Evolutionary conservation across 2,797 vertebrate species (phyloP).

Genomic region (Pogonophryne albipinna): DNA sequence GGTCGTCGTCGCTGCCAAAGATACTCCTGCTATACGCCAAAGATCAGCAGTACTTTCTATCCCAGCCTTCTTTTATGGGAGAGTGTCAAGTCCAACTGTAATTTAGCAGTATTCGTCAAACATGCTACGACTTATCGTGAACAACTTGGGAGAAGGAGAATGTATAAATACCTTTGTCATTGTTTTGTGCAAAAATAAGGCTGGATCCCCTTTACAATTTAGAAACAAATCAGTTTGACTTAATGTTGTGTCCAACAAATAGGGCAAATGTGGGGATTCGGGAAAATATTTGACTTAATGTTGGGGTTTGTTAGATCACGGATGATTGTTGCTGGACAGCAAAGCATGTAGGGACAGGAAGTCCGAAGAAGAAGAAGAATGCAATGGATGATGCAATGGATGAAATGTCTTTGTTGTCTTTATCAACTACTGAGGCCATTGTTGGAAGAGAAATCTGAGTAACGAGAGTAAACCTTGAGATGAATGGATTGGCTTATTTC

Average conservation of each 20-base stretch:
- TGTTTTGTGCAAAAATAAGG: not conserved
- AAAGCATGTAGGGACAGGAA: conserved; percentile 80
- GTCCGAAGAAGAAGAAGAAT: conserved; percentile 47
- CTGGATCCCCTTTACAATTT: not conserved
- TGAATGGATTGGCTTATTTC: conserved; percentile 44
- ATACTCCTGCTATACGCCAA: conserved; percentile 77
- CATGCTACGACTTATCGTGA: not conserved
- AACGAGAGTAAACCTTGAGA: conserved; percentile 8
- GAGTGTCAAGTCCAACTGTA: conserved; percentile 47
- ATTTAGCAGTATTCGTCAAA: not conserved
- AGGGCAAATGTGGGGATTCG: conserved; percentile 13
- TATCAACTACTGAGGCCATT: conserved; percentile 85
- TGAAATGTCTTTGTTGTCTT: conserved; percentile 69
- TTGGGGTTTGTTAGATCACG: conserved; percentile 66
- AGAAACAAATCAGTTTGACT: conserved; percentile 39
- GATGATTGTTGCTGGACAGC: conserved; percentile 92
- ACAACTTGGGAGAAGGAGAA: not conserved
- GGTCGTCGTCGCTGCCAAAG: conserved; percentile 74
- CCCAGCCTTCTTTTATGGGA: conserved; percentile 27
- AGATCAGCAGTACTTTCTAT: conserved; percentile 58
- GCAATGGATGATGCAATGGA: conserved; percentile 47
- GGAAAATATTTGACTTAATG: conserved; percentile 71
- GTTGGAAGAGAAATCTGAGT: conserved; percentile 33
- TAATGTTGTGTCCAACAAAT: conserved; percentile 36
- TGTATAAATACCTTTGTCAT: not conserved